phyloP scores from a whole-genome alignment of 2,888 invertebrate species.

The Metopia argyrocephala region DNA sequence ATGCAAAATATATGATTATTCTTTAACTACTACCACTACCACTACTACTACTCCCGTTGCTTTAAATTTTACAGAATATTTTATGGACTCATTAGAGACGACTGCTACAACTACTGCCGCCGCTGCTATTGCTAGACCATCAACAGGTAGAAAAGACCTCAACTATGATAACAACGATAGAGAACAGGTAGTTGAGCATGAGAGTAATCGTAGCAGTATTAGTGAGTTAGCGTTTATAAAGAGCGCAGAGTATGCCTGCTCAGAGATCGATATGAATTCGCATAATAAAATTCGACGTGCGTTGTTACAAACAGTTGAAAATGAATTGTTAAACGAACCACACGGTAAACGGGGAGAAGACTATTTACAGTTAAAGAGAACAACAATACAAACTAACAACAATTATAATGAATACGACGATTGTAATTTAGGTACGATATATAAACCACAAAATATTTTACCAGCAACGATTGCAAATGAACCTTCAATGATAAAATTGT shows the following conservation, averaged over 20 bases:
- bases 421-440: slow-evolving; percentile 57
- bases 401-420: slow-evolving; percentile 47
- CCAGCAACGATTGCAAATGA: slow-evolving; percentile 25
- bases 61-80: slow-evolving; percentile 61
- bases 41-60: slow-evolving; percentile 16
- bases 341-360: slow-evolving; percentile 61
- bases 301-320: slow-evolving; percentile 68
- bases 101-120: slow-evolving; percentile 25
- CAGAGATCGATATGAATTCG: slow-evolving; percentile 53
- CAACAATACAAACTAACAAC: slow-evolving; percentile 9
- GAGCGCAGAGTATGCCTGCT: slow-evolving; percentile 31
- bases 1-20: slow-evolving; percentile 64
- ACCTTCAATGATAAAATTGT: slow-evolving; percentile 15
- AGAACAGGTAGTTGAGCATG: slow-evolving; percentile 33
- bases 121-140: neutral
- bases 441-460: slow-evolving; percentile 47
- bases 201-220: slow-evolving; percentile 27
- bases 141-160: slow-evolving; percentile 38
- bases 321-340: slow-evolving; percentile 76
- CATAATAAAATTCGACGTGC: slow-evolving; percentile 42
- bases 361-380: slow-evolving; percentile 27
- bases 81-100: slow-evolving; percentile 65
- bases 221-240: slow-evolving; percentile 21
- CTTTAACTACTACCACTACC: neutral
- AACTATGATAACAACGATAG: neutral